These are phyloP conservation scores for Aphrocallistes beatrix DNA, from an alignment of 37 sponge, comb jelly and placozoan species.

Conservation along the genomic window DNA sequence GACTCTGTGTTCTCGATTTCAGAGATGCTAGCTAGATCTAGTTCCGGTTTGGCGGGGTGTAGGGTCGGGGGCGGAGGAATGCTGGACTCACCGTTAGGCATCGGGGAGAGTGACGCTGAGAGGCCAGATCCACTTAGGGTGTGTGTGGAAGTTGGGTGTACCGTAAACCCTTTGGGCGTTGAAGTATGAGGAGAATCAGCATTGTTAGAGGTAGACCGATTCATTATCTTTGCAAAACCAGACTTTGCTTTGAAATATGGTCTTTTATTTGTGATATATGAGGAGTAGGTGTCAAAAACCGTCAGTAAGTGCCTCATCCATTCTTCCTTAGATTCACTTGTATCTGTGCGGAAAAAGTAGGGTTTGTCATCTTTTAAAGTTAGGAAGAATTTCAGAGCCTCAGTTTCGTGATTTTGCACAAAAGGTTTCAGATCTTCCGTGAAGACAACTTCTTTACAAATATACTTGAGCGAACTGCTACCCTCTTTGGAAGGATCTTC, in stretches of 20 bases:
- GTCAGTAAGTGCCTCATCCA: background rate
- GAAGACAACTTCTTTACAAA: constrained; percentile 5
- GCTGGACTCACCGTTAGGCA: background rate
- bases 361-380: background rate
- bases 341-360: background rate
- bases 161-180: background rate
- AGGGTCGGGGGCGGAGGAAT: background rate
- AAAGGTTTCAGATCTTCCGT: background rate
- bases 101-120: background rate
- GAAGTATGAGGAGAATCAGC: background rate
- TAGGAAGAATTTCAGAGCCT: background rate
- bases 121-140: background rate
- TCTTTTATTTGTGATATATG: background rate
- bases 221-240: background rate
- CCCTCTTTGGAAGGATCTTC: background rate
- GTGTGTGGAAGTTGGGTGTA: background rate
- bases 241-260: background rate
- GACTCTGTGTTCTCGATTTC: background rate
- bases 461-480: background rate
- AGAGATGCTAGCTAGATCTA: background rate
- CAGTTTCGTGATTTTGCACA: background rate
- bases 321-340: background rate
- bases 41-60: background rate
- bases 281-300: background rate
- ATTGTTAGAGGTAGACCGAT: background rate